phyloP scores from a whole-genome alignment of 2,113 vertebrate genomes.

The Erythrolamprus reginae region DNA sequence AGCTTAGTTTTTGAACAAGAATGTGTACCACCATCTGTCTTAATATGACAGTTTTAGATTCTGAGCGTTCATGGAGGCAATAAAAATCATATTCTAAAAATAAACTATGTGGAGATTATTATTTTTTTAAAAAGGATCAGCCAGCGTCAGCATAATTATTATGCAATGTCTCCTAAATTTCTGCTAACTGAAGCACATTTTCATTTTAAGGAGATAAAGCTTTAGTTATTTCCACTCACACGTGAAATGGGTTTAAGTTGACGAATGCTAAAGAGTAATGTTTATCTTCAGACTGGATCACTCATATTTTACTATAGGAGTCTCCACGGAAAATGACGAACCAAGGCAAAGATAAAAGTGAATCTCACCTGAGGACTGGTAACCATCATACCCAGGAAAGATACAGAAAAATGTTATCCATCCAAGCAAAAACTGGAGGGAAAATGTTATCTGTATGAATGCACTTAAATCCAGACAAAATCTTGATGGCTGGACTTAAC shows the following conservation, averaged over 20 bases:
- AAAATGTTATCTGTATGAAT: neutral
- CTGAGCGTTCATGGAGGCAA: neutral
- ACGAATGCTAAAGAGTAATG: neutral
- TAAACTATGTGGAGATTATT: neutral
- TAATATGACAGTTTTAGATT: neutral
- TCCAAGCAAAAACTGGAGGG: neutral
- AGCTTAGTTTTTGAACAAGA: neutral
- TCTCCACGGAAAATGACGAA: neutral
- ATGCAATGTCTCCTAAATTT: neutral
- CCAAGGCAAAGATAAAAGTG: neutral
- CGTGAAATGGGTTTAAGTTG: too few species aligned
- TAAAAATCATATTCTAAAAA: neutral
- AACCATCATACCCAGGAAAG: neutral
- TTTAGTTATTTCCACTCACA: neutral
- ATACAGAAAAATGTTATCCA: neutral
- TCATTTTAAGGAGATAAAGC: neutral
- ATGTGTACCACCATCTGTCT: slow-evolving; percentile 11
- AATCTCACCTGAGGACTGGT: neutral
- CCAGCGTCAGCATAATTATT: neutral
- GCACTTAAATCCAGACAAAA: neutral
- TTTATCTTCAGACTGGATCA: neutral
- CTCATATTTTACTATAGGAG: neutral
- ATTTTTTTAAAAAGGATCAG: neutral
- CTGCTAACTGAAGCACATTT: neutral
- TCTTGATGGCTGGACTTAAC: neutral